phyloP scores from a whole-genome alignment of 2,797 vertebrate genomes.

The Pseudomugil gertrudae region DNA sequence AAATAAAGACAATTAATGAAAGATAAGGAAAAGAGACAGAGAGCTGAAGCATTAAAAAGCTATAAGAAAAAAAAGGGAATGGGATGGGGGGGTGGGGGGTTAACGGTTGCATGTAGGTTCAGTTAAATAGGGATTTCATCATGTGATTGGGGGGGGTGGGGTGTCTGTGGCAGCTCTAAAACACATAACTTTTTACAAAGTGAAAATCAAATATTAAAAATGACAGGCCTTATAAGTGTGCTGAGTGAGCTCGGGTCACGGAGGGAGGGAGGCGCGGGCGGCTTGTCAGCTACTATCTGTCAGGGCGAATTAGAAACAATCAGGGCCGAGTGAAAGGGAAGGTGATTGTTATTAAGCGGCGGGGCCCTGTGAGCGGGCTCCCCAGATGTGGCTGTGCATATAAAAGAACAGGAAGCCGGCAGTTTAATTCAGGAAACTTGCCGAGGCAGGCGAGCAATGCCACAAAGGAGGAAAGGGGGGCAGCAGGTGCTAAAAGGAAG shows the following conservation, averaged over 20 bases:
- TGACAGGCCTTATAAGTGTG: constrained; percentile 99
- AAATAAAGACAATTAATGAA: constrained; percentile 74
- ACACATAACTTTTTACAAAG: constrained; percentile 99
- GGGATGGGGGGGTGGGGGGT: constrained; percentile 19
- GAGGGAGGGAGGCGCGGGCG: constrained; percentile 97
- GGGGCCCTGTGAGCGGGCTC: constrained; percentile 93
- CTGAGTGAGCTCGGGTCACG: constrained; percentile 99
- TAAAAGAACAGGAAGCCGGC: constrained; percentile 99
- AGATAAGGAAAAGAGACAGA: constrained; percentile 44
- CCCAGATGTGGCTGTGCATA: constrained; percentile 99
- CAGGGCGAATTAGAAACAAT: constrained; percentile 99
- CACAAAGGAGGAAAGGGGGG: constrained; percentile 85
- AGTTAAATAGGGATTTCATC: constrained; percentile 95
- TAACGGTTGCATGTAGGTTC: constrained; percentile 77
- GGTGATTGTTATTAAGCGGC: constrained; percentile 99
- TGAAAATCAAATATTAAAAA: constrained; percentile 99
- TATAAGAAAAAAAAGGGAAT: constrained; percentile 65
- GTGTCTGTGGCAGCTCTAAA: constrained; percentile 86
- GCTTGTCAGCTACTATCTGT: constrained; percentile 99
- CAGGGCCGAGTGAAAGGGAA: constrained; percentile 99
- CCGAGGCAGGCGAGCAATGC: constrained; percentile 80
- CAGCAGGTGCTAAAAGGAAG: constrained; percentile 13
- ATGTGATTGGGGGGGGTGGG: constrained; percentile 63
- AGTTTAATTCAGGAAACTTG: constrained; percentile 98
- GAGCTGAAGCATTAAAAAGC: constrained; percentile 40